Base-by-base conservation (phyloP, 2,888 invertebrate genomes). In the Tribolium freemani region DNA sequence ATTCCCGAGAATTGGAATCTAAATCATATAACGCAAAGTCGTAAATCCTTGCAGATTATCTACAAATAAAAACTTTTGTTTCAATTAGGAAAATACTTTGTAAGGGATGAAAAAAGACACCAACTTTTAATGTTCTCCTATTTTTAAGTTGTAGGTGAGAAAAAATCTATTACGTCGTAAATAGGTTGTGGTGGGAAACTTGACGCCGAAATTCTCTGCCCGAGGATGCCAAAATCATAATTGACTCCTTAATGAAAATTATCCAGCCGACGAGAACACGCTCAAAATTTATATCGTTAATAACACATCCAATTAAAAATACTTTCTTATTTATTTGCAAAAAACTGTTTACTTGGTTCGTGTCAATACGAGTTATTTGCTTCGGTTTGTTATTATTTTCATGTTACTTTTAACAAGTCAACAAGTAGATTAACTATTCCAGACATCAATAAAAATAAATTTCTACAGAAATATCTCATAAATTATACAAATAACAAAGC, bases 11-110 rank as follows among this genome's bases (percentile, higher is more conserved):
- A 72, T 69, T 72, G 69, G 56, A 68, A 58, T 6, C 64, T 72
- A 72, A 72, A 72, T 72, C 69, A 72, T 72, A 71, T 67, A 71
- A 71, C 51, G 44, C 51, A 10, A 38, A 9, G 30, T 67, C 60
- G 53, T 71, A 67, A 71, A 71, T 66, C 66, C 38, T 26, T 5
- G 5, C 13, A 56, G 67, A 67, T 71, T 58, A 71, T 71, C 71
- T 11, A 53, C 56, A 71, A 71, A 53, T 60, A 67, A 66, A 69
- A 71, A 26, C 48, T 54, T 30, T 50, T 44, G 53, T 48, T 71
- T 64, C 57, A 71, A 71, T 71, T 71, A 71, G 57, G 50, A 64
- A 50, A 51, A 11, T 54, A 71, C 57, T 74, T 61, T 54, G 30
- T 38, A 16, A 3, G 44, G 13, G 44, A 10, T 9, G 57, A 16